Percentiles rank a stretch among this genome's conserved stretches.
These are phyloP conservation scores for Oligia strigilis DNA, from an alignment of 2,888 invertebrate genomes.

Conservation along the genomic window DNA sequence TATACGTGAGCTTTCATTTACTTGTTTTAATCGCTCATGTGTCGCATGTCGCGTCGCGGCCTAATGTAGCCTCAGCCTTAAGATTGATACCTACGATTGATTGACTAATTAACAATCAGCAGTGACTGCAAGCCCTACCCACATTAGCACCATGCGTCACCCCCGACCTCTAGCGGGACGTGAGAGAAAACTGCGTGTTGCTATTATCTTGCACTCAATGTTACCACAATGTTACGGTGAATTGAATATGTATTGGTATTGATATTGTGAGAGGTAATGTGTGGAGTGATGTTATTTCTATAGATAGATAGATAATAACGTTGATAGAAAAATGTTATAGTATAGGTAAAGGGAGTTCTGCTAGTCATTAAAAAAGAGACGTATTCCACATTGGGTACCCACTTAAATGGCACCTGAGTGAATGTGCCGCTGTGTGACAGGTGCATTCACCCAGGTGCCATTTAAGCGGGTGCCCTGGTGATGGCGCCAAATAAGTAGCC, in stretches of 20 bases:
- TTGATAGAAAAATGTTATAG: too few relatives aligned
- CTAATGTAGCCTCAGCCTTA: too few relatives aligned
- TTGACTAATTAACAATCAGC: slow-evolving; percentile 26
- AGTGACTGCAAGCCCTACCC: slow-evolving; percentile 21
- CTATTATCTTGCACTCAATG: slow-evolving; percentile 45
- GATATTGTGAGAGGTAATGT: slow-evolving; percentile 31
- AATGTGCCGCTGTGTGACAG: too few relatives aligned
- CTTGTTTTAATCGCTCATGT: too few relatives aligned
- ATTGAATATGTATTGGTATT: slow-evolving; percentile 50
- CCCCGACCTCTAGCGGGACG: slow-evolving; percentile 44
- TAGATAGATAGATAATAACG: neutral
- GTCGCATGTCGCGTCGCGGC: too few relatives aligned
- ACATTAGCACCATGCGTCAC: slow-evolving; percentile 35
- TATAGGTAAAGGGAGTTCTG: neutral
- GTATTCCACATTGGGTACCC: too few relatives aligned
- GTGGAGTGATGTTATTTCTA: neutral
- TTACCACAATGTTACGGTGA: slow-evolving; percentile 20
- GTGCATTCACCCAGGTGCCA: too few relatives aligned
- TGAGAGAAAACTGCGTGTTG: slow-evolving; percentile 44
- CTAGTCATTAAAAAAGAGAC: too few relatives aligned
- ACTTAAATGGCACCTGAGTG: too few relatives aligned
- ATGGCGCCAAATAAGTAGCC: too few relatives aligned
- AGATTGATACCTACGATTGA: slow-evolving; percentile 3
- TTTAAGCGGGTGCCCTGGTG: too few relatives aligned
- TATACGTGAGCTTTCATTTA: too few relatives aligned